A percentile compares a stretch with the other conserved stretches of the same genome.
Evolutionary conservation across 2,113 vertebrate genomes (phyloP).

Genomic region (Motacilla tschutschensis): DNA sequence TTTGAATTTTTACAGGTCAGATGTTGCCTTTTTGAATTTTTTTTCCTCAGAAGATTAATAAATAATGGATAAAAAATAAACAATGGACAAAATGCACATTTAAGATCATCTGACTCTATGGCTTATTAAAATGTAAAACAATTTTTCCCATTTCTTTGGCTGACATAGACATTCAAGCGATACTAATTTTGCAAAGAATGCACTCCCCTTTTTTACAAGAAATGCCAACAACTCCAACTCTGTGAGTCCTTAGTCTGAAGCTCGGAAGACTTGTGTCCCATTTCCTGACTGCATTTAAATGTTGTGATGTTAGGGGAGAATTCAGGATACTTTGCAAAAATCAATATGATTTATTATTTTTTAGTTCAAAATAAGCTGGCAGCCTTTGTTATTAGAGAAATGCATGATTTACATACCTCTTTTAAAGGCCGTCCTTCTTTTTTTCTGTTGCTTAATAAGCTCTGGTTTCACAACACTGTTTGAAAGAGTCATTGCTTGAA

Average conservation of each 20-base stretch:
- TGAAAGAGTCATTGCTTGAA: not conserved
- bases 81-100: not conserved
- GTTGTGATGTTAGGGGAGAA: not conserved
- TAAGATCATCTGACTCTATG: not conserved
- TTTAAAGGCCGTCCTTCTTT: not conserved
- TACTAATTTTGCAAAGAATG: not conserved
- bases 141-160: not conserved
- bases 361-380: not conserved
- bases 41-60: not conserved
- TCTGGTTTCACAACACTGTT: not conserved
- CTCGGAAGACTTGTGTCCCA: not conserved
- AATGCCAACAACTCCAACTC: not conserved
- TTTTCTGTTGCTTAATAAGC: not conserved
- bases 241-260: not conserved
- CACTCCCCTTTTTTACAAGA: not conserved
- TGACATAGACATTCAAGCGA: not conserved
- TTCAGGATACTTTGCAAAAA: not conserved
- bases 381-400: not conserved
- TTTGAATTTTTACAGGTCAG: not conserved
- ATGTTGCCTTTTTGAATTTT: not conserved
- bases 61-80: not conserved
- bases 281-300: not conserved
- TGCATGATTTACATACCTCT: not conserved
- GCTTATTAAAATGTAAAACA: not conserved
- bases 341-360: not conserved